Base-by-base conservation (phyloP, 2,888 invertebrate species). In the Calliscelio sp. region DNA sequence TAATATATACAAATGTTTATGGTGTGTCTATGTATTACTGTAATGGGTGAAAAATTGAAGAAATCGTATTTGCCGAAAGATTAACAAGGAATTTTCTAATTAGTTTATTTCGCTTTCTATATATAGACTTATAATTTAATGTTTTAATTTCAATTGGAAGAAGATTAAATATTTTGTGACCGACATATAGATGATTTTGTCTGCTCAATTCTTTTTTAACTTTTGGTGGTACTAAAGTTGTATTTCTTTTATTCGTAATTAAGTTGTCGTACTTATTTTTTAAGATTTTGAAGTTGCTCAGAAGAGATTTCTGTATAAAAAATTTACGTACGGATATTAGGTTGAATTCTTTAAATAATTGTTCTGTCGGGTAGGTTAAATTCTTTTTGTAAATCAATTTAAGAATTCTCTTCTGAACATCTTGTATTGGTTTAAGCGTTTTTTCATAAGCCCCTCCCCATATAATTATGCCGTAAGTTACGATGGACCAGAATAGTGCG, bases 311-410 rank as follows among this genome's bases (percentile, higher is more conserved):
- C 20, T 46, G 18, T 20, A 46, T 7, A 46, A 7, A 46, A 20
- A 46, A 46, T 46, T 46, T 46, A 7, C 46, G 3, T 7, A 46
- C 18, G 7, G 46, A 18, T 5, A 46, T 46, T 20, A 18, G 18
- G 18, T 46, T 3, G 18, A n/a, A n/a, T n/a, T 18, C 10, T 46
- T 46, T 46, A 46, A 20, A 46, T 2, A 46, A 10, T 7, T 7
- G 5, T 46, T 46, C 46, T 5, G 46, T 18, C 18, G 46, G 10
- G 18, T 46, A 46, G 14, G n/a, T n/a, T n/a, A 20, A 5, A 46
- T 46, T 46, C 16, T 44, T 44, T 44, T 44, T 46, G 18, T 46
- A 46, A 10, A 46, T 46, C 18, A 46, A 8, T 46, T 46, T 46
- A 46, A 46, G 16, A 46, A 46, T 46, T 46, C 20, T 46, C 46